phyloP scores from a whole-genome alignment of 2,797 vertebrate genomes.

The Sylvia borin region DNA sequence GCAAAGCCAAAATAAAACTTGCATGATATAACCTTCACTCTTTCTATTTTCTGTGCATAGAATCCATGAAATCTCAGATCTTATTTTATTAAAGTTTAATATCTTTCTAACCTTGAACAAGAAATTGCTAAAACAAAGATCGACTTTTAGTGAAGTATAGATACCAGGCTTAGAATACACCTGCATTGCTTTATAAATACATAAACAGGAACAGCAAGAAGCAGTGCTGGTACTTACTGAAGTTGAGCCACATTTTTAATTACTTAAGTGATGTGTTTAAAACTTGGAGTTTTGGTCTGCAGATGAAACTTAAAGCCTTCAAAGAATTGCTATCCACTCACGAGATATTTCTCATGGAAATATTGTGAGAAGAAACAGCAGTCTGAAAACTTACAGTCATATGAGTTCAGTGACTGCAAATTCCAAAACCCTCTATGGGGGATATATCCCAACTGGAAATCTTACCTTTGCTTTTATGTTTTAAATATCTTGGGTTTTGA shows the following conservation, averaged over 20 bases:
- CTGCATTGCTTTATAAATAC: not conserved
- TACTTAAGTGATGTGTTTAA: not conserved
- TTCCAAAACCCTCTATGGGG: not conserved
- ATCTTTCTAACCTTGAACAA: not conserved
- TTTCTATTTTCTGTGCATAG: not conserved
- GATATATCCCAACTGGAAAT: not conserved
- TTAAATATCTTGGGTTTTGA: not conserved
- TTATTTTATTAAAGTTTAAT: not conserved
- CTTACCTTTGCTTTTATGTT: not conserved
- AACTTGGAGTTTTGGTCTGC: not conserved
- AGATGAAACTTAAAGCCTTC: not conserved
- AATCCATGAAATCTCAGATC: not conserved
- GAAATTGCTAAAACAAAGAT: not conserved
- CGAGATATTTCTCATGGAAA: not conserved
- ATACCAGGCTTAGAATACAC: not conserved
- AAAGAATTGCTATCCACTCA: not conserved
- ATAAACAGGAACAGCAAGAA: not conserved
- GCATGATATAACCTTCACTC: not conserved
- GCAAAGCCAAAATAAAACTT: not conserved
- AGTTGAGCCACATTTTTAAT: not conserved
- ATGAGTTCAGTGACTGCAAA: not conserved
- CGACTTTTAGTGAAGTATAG: not conserved
- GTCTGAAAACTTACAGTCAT: not conserved
- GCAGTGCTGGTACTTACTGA: fast-evolving
- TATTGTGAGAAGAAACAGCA: not conserved